phyloP scores from a whole-genome alignment of 2,113 vertebrate species.

The Stegastes partitus region DNA sequence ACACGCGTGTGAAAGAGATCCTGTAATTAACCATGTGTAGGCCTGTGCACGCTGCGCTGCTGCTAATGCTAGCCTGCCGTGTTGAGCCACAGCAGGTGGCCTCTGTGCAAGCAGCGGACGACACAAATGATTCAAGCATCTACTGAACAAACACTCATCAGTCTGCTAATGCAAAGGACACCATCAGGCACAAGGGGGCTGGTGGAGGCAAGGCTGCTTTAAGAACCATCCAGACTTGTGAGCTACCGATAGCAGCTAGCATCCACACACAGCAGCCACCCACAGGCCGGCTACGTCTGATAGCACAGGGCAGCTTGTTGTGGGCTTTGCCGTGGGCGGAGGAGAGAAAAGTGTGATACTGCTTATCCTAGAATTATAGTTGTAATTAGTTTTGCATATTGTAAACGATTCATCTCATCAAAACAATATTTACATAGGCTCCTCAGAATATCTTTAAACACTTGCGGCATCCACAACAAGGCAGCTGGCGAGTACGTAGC shows the following conservation, averaged over 20 bases:
- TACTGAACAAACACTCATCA: slow-evolving; percentile 34
- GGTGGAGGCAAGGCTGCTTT: slow-evolving; percentile 6
- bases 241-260: slow-evolving; percentile 16
- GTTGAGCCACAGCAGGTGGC: slow-evolving; percentile 33
- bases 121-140: slow-evolving; percentile 10
- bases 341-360: slow-evolving; percentile 44
- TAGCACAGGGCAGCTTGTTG: slow-evolving; percentile 56
- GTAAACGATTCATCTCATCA: slow-evolving; percentile 45
- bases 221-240: slow-evolving; percentile 37
- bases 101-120: slow-evolving; percentile 6
- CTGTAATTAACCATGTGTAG: slow-evolving; percentile 27
- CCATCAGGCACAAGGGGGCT: neutral
- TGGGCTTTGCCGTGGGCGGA: slow-evolving; percentile 32
- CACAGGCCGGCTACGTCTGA: slow-evolving; percentile 36
- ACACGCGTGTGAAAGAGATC: slow-evolving; percentile 11
- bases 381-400: slow-evolving; percentile 53
- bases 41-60: neutral
- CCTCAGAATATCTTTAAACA: slow-evolving; percentile 8
- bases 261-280: slow-evolving; percentile 20
- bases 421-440: slow-evolving; percentile 18
- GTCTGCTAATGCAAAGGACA: slow-evolving; percentile 3
- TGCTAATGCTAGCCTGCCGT: slow-evolving; percentile 35
- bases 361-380: slow-evolving; percentile 40
- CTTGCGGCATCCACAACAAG: neutral
- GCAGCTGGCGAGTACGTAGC: slow-evolving; percentile 21